Percentiles rank a stretch among this genome's conserved stretches.
phyloP scores from a whole-genome alignment of 2,113 vertebrate species.

The Epinephelus fuscoguttatus region DNA sequence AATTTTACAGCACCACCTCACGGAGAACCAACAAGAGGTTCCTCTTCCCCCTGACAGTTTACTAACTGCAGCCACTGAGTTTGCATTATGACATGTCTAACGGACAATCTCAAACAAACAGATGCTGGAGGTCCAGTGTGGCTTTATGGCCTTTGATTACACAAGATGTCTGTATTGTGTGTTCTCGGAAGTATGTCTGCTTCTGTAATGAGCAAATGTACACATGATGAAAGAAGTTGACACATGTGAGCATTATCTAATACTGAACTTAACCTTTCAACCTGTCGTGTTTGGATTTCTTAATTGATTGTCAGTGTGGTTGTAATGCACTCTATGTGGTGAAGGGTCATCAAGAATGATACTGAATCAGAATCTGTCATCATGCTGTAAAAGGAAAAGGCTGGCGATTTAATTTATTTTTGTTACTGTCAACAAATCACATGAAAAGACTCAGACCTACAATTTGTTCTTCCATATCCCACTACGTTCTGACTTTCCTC shows the following conservation, averaged over 20 bases:
- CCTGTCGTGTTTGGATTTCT: not conserved
- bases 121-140: not conserved
- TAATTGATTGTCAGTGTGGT: not conserved
- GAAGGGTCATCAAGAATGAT: not conserved
- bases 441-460: not conserved
- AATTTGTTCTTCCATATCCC: not conserved
- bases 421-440: not conserved
- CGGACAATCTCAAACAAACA: not conserved
- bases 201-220: not conserved
- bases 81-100: not conserved
- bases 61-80: not conserved
- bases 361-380: not conserved
- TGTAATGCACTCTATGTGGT: not conserved
- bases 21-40: not conserved
- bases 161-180: not conserved
- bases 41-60: not conserved
- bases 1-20: rapidly evolving
- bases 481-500: too few relatives aligned
- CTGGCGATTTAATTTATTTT: not conserved
- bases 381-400: not conserved
- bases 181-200: not conserved
- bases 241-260: not conserved
- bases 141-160: not conserved
- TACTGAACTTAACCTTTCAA: not conserved
- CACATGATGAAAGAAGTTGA: not conserved